Evolutionary conservation across 2,888 invertebrate genomes (phyloP), one percentile per base, ranked within the genome.

Genomic region (Ormia ochracea): DNA sequence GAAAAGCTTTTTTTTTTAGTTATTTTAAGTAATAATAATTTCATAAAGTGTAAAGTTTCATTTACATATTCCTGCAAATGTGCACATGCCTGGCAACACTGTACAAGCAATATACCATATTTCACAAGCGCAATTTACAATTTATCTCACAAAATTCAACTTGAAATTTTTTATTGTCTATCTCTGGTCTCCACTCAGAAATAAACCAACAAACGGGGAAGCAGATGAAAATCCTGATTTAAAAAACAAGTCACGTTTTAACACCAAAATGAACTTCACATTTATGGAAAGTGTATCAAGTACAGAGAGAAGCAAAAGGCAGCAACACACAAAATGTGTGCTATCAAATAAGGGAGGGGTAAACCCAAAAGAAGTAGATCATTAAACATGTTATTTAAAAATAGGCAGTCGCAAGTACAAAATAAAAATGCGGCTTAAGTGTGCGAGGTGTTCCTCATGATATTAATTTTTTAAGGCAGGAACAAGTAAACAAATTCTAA

Each of bases 221-320:
- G 12, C 17, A 28, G 52, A 9, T 14, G 26, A 36, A 21, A 36
- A 31, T 45, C 17, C n/a, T 33, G 12, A 23, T 38, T 61, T 66
- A 9, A 17, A 59, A 79, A 54, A 59, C 81, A 70, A 68, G 78
- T 81, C 81, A 81, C 81, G 81, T 81, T 75, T 75, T 28, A 56
- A 56, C 54, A 70, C 65, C 66, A 69, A 66, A 70, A 78, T 81
- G 81, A 81, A 81, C 78, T 81, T 70, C 66, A 79, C 50, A 75
- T 79, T 70, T 70, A 54, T 50, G n/a, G 21, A 52, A 75, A 66
- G 75, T 75, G 75, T 79, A 66, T 61, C 75, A 75, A 70, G 52
- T 75, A 45, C 38, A 61, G n/a, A n/a, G n/a, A n/a, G 70, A 79
- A 58, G 28, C n/a, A 6, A 66, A 50, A 33, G 23, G n/a, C n/a